Evolutionary conservation across 2,888 invertebrate genomes (phyloP), one percentile per base, ranked within the genome.

Genomic region (Dryocosmus kuriphilus): DNA sequence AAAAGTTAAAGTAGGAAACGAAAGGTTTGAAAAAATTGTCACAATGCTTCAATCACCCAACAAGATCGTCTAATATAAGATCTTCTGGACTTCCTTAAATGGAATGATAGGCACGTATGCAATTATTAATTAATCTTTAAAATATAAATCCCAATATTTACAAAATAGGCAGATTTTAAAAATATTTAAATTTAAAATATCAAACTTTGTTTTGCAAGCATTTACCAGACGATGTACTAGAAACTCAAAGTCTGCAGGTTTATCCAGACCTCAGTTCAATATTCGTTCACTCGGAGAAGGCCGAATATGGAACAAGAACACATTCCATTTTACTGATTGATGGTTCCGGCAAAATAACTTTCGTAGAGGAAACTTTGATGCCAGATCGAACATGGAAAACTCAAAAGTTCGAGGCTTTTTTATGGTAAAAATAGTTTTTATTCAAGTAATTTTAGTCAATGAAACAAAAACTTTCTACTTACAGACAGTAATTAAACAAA

Each of bases 161-260:
- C 4, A 41, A 27, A 74, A 63, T 57, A 73, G 60, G 1, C 14
- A 67, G 46, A 30, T 60, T 55, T 6, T 22, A 7, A 16, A 19
- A 60, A 60, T 27, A 19, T 5, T n/a, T 32, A 46, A 46, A 77
- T 79, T 79, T 63, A 27, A 46, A 77, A 75, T 16, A 73, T 60
- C 27, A 14, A 78, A 46, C 81, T 82, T 41, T 14, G 4, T 41
- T 80, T 87, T 90, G 87, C 35, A 96, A 96, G 79, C 93, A 95
- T 91, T 92, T 96, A 85, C 97, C 97, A 2, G 97, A 97, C 90
- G 91, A 92, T 1, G 95, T 95, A 87, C 91, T 97, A 76, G 88
- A 94, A 86, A 92, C 91, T 61, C 93, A 94, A 83, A 93, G 93
- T 32, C 94, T 92, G 2, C 85, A 84, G n/a, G 90, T 87, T 85